Evolutionary conservation across 2,888 invertebrate species (phyloP), one percentile per base, ranked within the genome.

Genomic region (Cheilosia vulpina): DNA sequence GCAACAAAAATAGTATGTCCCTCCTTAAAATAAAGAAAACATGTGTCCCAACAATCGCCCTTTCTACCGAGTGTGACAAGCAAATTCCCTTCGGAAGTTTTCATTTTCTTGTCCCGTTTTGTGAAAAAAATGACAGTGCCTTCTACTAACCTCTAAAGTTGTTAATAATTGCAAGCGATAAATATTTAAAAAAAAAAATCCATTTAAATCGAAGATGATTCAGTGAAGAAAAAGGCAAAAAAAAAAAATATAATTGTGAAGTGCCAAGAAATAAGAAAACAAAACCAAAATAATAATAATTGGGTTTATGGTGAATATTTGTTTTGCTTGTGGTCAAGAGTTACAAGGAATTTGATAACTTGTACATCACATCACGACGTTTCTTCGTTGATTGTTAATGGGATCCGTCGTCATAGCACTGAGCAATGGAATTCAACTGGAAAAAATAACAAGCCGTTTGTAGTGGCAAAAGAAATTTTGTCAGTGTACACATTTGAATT

Each of bases 301-400:
- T 78, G 6, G 57, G 50, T 62, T 68, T 43, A 75, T 68, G 52
- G 58, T 76, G 57, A 50, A 27, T 31, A 31, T 52, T 43, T 52
- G 43, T 19, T 72, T 47, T 38, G 21, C 21, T 79, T 73, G 58
- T 73, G 66, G 41, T 58, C 47, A 47, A 41, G 38, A 52, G 21
- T 55, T 24, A 31, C 31, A 75, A 41, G 45, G 68, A 75, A 73
- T 80, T 68, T 38, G 24, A 60, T 47, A 34, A 53, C 38, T 60
- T 60, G 66, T 80, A 80, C 17, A 65, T 73, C 65, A 65, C 52
- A 21, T 13, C 19, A 52, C 13, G 15, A 6, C 13, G 21, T 21
- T 65, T 65, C 52, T 66, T 75, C 55, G 62, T 80, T 62, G 66
- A 68, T 62, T 80, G 80, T 52, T 68, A 11, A 80, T 62, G n/a